Percentiles rank a stretch among this genome's conserved stretches.
Conservation (phyloP, 2,888 invertebrate species). For the Sminthurinus aureus region DNA sequence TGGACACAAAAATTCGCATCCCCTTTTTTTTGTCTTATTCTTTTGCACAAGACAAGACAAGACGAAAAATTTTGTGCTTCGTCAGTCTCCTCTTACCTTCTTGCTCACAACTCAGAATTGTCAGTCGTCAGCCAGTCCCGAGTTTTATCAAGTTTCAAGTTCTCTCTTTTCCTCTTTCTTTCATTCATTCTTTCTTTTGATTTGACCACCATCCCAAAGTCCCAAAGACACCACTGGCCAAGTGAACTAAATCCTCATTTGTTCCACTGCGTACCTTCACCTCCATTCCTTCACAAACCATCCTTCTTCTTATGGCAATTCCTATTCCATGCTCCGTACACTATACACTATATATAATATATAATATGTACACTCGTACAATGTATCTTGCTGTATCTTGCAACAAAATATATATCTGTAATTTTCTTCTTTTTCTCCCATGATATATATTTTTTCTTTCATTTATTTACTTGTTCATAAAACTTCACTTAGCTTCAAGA, state of each 20-base stretch:
- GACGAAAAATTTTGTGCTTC: neutral
- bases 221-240: conserved; percentile 31
- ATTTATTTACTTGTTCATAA: neutral
- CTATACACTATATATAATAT: neutral
- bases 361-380: neutral
- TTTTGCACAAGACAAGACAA: neutral
- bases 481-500: neutral
- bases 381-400: neutral
- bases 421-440: neutral
- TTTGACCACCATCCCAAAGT: conserved; percentile 17
- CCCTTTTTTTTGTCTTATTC: neutral
- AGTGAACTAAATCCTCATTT: conserved; percentile 33
- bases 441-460: neutral
- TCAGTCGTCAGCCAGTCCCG: neutral
- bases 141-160: neutral
- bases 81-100: conserved; percentile 6
- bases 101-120: neutral
- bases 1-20: conserved; percentile 4
- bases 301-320: neutral
- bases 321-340: neutral
- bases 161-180: conserved; percentile 4
- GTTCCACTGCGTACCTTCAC: conserved; percentile 22
- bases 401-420: no score
- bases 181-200: no score
- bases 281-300: conserved; percentile 15